These are phyloP conservation scores for Cottoperca gobio DNA, from an alignment of 2,797 vertebrate species.

Conservation along the genomic window DNA sequence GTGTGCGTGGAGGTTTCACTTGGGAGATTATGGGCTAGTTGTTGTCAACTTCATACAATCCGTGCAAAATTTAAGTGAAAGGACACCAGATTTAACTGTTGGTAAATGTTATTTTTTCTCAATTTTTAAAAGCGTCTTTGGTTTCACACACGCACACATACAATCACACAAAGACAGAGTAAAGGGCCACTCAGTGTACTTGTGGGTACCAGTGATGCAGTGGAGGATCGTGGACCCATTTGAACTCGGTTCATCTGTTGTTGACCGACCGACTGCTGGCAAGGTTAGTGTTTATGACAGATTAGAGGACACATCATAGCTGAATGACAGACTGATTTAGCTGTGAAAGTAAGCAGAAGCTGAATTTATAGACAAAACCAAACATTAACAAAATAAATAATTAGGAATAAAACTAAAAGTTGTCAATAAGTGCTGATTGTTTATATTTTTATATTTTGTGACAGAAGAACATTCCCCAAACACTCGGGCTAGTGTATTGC, in stretches of 20 bases:
- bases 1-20: constrained; percentile 6
- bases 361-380: not conserved
- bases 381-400: not conserved
- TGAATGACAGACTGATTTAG: constrained; percentile 2
- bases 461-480: not conserved
- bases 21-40: constrained; percentile 38
- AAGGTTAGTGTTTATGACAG: constrained; percentile 45
- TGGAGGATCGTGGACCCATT: constrained; percentile 34
- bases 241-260: constrained; percentile 44
- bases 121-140: not conserved
- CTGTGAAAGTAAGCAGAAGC: not conserved
- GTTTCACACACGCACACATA: not conserved
- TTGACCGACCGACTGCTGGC: constrained; percentile 37
- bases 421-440: not conserved
- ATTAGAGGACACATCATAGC: constrained; percentile 43
- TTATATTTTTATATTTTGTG: no score
- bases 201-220: constrained; percentile 30
- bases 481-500: not conserved
- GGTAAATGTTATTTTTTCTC: not conserved
- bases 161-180: not conserved
- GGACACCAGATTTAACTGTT: not conserved
- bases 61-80: not conserved
- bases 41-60: constrained; percentile 43
- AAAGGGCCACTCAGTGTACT: not conserved
- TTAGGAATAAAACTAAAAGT: not conserved